Evolutionary conservation across 2,888 invertebrate species (phyloP), one percentile per base, ranked within the genome.

Genomic region (Cheilosia variabilis): DNA sequence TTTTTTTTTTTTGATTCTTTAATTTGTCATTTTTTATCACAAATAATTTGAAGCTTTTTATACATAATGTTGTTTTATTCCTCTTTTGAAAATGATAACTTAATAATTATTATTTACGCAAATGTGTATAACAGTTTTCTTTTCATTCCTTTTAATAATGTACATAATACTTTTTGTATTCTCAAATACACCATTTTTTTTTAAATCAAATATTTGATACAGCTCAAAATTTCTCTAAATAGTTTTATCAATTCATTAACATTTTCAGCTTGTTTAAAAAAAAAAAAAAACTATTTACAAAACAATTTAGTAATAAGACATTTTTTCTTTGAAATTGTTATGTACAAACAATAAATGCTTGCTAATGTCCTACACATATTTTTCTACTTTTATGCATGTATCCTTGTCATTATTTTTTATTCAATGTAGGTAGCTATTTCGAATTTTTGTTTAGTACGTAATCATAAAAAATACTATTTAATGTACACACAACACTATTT

Each of bases 31-130:
- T 52, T 77, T 86, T 86, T 86, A 86, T 86, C 86, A 86, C 86
- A 86, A 86, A 86, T 81, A 81, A 86, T 80, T 86, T 86, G 76
- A 86, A 86, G 86, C 86, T 86, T 84, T 75, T 73, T 84, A 77
- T 86, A 86, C 86, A 43, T 45, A 15, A 34, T 65, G 22, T 41
- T 15, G 4, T 31, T 43, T 37, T 53, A 52, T 24, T 43, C 60
- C 10, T 22, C 37, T 19, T 50, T 65, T 63, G 10, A 17, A 75
- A 71, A 75, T 72, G 45, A 65, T 76, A 72, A 72, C 52, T 68
- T 77, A 66, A 62, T 6, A 19, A 19, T 66, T 76, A 19, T 66
- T 76, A 52, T 41, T 86, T 57, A 2, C 37, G 79, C 31, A 65
- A 78, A 63, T 73, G 52, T 63, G 4, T 31, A 43, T 76, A 69